Percentiles rank a stretch among this genome's conserved stretches.
Conservation (phyloP, 2,113 vertebrate genomes). For the Thamnaconus septentrionalis region DNA sequence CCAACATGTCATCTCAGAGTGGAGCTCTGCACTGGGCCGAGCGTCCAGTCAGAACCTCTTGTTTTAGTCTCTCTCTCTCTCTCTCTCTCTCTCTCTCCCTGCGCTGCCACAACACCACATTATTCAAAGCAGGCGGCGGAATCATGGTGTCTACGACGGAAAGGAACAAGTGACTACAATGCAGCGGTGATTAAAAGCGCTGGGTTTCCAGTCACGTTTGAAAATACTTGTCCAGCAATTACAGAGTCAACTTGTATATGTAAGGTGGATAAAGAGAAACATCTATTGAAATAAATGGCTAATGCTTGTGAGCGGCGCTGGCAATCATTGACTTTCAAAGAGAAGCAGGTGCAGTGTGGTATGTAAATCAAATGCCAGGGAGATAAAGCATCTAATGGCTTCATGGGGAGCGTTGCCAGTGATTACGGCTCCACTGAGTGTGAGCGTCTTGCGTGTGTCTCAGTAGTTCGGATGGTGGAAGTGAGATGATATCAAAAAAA, state of each 20-base stretch:
- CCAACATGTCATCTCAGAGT: slow-evolving; percentile 74
- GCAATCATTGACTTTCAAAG: slow-evolving; percentile 62
- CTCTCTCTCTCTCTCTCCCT: slow-evolving; percentile 19
- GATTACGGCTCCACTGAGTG: slow-evolving; percentile 19
- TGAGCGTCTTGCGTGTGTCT: neutral
- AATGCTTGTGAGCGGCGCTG: slow-evolving; percentile 48
- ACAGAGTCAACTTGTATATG: slow-evolving; percentile 67
- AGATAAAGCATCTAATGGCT: slow-evolving; percentile 46
- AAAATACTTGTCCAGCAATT: slow-evolving; percentile 64
- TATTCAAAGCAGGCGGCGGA: slow-evolving; percentile 19
- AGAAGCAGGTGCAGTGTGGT: slow-evolving; percentile 42
- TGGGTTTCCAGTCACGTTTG: slow-evolving; percentile 47
- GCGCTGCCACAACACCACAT: slow-evolving; percentile 1
- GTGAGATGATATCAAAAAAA: neutral
- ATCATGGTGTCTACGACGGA: slow-evolving; percentile 22
- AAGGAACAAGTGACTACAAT: slow-evolving; percentile 48
- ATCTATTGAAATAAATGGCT: slow-evolving; percentile 62
- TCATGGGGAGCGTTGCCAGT: slow-evolving; percentile 34
- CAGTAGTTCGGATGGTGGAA: slow-evolving; percentile 18
- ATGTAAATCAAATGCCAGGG: slow-evolving; percentile 62
- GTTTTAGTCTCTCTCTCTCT: slow-evolving; percentile 35
- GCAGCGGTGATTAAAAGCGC: slow-evolving; percentile 47
- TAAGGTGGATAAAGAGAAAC: slow-evolving; percentile 58
- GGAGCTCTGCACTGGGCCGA: slow-evolving; percentile 56
- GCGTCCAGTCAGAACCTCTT: slow-evolving; percentile 65